phyloP scores from a whole-genome alignment of 2,797 vertebrate species.

The Toxotes lorentzi region DNA sequence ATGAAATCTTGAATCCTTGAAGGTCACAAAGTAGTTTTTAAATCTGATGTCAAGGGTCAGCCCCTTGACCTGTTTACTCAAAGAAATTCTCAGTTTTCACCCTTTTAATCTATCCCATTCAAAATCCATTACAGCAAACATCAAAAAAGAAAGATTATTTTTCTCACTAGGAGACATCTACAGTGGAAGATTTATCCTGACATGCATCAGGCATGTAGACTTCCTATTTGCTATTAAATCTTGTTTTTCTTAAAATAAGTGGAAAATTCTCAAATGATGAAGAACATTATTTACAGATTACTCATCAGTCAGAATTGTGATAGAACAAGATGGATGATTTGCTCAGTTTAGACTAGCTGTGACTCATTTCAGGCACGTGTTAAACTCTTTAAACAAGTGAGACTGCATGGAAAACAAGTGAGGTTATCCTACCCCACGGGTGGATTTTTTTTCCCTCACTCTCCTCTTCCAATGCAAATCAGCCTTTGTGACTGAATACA shows the following conservation, averaged over 20 bases:
- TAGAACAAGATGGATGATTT: conserved; percentile 19
- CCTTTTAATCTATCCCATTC: background rate
- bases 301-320: background rate
- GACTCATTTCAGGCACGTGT: conserved; percentile 20
- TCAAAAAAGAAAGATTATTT: background rate
- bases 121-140: background rate
- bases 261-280: background rate
- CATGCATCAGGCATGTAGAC: background rate
- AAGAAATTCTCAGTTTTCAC: background rate
- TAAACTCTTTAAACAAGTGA: conserved; percentile 10
- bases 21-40: background rate
- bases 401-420: conserved; percentile 6
- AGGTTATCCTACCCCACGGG: conserved; percentile 17
- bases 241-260: conserved; percentile 7
- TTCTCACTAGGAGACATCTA: background rate
- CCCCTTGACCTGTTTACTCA: background rate
- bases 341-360: background rate
- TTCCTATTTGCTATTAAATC: background rate
- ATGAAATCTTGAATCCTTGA: background rate
- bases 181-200: background rate
- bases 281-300: background rate
- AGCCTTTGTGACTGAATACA: conserved; percentile 24
- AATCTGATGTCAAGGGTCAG: background rate
- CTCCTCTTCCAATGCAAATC: conserved; percentile 14
- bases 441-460: background rate